Evolutionary conservation across 2,888 invertebrate genomes (phyloP), one percentile per base, ranked within the genome.

Genomic region (Ecliptopera silaceata): DNA sequence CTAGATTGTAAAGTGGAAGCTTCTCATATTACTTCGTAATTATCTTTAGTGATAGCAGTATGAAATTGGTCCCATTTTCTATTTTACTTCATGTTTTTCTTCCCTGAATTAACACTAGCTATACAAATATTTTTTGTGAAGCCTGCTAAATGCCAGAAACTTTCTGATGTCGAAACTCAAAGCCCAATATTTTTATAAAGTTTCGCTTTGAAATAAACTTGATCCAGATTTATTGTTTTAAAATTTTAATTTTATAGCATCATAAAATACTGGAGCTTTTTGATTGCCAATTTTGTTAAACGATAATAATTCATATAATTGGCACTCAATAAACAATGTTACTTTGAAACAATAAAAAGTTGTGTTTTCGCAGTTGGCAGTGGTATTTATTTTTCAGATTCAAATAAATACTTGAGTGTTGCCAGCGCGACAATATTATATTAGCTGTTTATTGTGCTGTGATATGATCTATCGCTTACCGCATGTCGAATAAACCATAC

Each of bases 361-460:
- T 8, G 22, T 26, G 22, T 26, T 26, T 26, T 26, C 6, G 22
- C 4, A 26, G 22, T 26, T 5, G n/a, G 22, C 22, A 26, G 6
- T 26, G 22, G 8, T 26, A 26, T 4, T 26, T n/a, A n/a, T n/a
- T n/a, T n/a, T n/a, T n/a, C n/a, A n/a, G n/a, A n/a, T n/a, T n/a
- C n/a, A n/a, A n/a, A n/a, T n/a, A n/a, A n/a, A n/a, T n/a, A n/a
- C n/a, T 74, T 72, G 67, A 69, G 69, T 66, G 79, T 80, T 82
- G 85, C 82, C 82, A 77, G 80, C 69, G 61, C 66, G 61, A 71
- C 73, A 71, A 70, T 70, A 74, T 69, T 66, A 68, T 66, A 65
- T 42, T 39, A 36, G 48, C 61, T 44, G 64, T 51, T 56, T 43
- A 52, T 56, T 52, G 56, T 58, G 65, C 65, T 66, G 63, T 63